Base-by-base conservation (phyloP, 2,797 vertebrate genomes). In the Sandelia bainsii region DNA sequence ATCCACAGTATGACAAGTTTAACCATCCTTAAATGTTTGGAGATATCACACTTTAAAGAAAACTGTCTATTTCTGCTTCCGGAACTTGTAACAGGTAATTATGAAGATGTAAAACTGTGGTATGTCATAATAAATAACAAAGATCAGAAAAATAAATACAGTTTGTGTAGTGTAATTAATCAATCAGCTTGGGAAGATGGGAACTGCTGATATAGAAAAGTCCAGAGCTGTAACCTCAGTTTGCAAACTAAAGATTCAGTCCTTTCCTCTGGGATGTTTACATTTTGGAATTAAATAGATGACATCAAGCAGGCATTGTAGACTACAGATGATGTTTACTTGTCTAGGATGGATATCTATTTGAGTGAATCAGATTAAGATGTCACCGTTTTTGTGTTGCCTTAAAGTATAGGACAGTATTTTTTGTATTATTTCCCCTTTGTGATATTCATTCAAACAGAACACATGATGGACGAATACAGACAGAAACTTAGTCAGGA, bases 321-420 rank as follows among this genome's bases (percentile, higher is more conserved):
- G 22, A 42, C 25, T 49, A 23, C 57, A 69, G 62, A 68, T n/a
- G 1, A 56, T 61, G 44, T 53, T 69, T 5, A 48, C 5, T 57
- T 51, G 34, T 53, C 6, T 54, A 58, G 63, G 37, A 72, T 69
- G n/a, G 46, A 68, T 60, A 45, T 72, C 39, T 71, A 71, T 73
- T 72, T 3, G 37, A 69, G 37, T 46, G 11, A 60, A 58, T 57
- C 19, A 56, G 44, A 67, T 45, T 58, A 58, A 60, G 44, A 62
- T 44, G 23, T 1, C 49, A 2, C 22, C 42, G 3, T 12, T 27
- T 62, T 53, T 54, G 6, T 66, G 17, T 17, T 77, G 29, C 34
- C 13, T 39, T 53, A 8, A 8, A 6, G 54, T 54, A 11, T 56
- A 39, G 11, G 62, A 7, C 48, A 58, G 12, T 22, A 23, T 27